phyloP scores from a whole-genome alignment of 2,113 vertebrate species.

The Capricornis sumatraensis region DNA sequence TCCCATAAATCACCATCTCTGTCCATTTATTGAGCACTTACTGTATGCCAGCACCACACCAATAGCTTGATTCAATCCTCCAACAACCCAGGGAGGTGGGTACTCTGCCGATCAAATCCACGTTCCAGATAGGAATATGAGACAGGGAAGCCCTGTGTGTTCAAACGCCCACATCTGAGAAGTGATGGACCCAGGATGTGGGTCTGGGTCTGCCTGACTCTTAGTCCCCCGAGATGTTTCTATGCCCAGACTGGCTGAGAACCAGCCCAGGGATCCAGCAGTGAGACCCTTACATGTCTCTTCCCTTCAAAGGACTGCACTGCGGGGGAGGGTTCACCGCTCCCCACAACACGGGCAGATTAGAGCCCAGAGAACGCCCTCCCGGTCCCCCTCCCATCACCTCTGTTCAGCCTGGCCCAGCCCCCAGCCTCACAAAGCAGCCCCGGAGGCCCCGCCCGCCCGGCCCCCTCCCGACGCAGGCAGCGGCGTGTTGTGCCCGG shows the following conservation, averaged over 20 bases:
- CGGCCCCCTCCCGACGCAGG: neutral
- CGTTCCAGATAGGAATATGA: neutral
- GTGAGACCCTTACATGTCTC: neutral
- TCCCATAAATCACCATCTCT: neutral
- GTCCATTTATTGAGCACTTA: neutral
- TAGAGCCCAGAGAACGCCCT: neutral
- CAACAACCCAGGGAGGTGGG: neutral
- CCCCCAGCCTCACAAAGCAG: constrained; percentile 30
- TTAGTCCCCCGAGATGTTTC: neutral
- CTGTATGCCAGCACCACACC: neutral
- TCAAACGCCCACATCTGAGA: neutral
- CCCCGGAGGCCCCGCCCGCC: neutral
- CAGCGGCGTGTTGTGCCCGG: neutral
- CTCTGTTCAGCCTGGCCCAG: neutral
- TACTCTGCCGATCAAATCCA: neutral
- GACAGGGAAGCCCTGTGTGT: accelerated
- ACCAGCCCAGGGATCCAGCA: neutral
- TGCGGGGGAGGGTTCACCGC: neutral
- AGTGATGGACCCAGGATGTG: neutral
- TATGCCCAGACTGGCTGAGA: neutral
- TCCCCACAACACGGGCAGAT: neutral
- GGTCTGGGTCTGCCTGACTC: neutral
- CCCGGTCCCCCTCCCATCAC: neutral
- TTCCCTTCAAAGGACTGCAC: neutral
- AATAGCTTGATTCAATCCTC: neutral